Evolutionary conservation across 1,140 invertebrate genomes (phyloP).

Genomic region (Drosophila sproati): DNA sequence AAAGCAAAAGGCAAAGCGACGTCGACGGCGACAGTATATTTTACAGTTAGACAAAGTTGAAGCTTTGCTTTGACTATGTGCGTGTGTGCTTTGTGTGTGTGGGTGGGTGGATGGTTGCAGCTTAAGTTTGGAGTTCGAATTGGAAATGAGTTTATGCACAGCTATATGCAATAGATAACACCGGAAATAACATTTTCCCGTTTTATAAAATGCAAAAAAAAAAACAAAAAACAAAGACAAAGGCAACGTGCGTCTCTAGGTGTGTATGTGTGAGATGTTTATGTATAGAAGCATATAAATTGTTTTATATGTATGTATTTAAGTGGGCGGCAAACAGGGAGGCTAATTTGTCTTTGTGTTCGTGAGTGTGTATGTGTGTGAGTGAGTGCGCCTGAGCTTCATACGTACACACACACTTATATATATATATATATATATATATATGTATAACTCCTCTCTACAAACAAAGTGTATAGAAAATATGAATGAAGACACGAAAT

Average conservation of each 20-base stretch:
- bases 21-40: conserved; percentile 63
- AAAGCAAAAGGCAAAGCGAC: conserved; percentile 52
- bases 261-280: conserved; percentile 25
- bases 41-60: conserved; percentile 73
- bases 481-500: conserved; percentile 73
- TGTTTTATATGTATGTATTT: conserved; percentile 16
- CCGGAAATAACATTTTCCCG: conserved; percentile 70
- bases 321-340: conserved; percentile 14
- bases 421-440: background rate
- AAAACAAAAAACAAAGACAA: conserved; percentile 49
- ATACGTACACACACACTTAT: conserved; percentile 6
- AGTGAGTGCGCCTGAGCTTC: conserved; percentile 65
- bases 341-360: conserved; percentile 14
- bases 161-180: conserved; percentile 54
- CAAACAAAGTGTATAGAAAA: conserved; percentile 76
- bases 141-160: conserved; percentile 44
- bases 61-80: conserved; percentile 36
- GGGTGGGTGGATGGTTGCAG: conserved; percentile 31
- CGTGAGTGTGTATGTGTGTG: conserved; percentile 24
- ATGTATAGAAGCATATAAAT: conserved; percentile 23
- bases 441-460: conserved; percentile 55
- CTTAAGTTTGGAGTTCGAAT: conserved; percentile 33
- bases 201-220: conserved; percentile 54
- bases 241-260: conserved; percentile 12
- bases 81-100: conserved; percentile 18